phyloP scores from a whole-genome alignment of 2,888 invertebrate genomes.

The Diadromus collaris region DNA sequence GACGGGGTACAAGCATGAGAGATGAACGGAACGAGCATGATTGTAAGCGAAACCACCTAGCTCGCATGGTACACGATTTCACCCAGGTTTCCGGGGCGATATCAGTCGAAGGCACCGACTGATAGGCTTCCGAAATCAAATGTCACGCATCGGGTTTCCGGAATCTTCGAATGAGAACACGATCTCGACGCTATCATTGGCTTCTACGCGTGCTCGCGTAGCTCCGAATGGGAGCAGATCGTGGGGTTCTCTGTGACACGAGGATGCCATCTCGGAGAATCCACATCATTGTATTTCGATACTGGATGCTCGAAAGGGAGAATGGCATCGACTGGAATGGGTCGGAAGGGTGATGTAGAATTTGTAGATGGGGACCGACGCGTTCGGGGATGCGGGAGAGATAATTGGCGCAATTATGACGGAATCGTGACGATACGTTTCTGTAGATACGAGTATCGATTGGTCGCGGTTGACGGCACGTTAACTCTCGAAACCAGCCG shows the following conservation, averaged over 20 bases:
- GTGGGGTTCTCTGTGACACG: background rate
- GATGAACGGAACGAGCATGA: background rate
- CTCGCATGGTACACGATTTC: conserved; percentile 1
- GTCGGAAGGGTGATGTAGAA: background rate
- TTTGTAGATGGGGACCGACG: background rate
- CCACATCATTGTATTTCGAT: background rate
- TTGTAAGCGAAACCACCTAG: background rate
- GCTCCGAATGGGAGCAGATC: background rate
- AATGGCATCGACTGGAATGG: background rate
- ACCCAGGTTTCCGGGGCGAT: background rate
- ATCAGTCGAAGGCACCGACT: conserved; percentile 5
- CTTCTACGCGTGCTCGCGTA: conserved; percentile 15
- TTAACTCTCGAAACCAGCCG: background rate
- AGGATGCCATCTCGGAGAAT: background rate
- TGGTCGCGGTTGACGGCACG: background rate
- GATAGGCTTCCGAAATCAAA: conserved; percentile 41
- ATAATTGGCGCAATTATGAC: conserved; percentile 10
- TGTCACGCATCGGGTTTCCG: conserved; percentile 33
- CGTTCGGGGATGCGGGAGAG: background rate
- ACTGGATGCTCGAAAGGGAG: background rate
- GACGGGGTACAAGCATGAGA: background rate
- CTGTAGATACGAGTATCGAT: background rate
- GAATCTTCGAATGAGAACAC: conserved; percentile 4
- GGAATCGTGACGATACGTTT: background rate
- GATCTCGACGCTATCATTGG: background rate